These are phyloP conservation scores for Amiota communis DNA, from an alignment of 2,888 invertebrate species.

Conservation along the genomic window DNA sequence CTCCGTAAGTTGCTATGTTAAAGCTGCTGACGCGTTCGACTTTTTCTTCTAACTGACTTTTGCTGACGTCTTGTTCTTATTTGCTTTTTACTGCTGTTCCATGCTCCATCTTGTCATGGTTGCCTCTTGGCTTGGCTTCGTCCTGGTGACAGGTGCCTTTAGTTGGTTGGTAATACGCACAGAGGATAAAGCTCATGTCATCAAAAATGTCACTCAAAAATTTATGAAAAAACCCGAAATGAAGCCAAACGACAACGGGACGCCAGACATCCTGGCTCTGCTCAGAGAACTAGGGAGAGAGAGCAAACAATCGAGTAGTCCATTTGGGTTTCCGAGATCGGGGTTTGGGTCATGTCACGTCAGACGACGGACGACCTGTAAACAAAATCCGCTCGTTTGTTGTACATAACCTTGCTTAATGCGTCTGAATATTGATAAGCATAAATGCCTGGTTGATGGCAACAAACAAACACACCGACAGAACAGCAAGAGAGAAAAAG, in stretches of 20 bases:
- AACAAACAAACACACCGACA: slow-evolving; percentile 21
- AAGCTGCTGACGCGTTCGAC: neutral
- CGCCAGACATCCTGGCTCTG: neutral
- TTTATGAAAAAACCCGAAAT: slow-evolving; percentile 55
- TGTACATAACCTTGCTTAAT: slow-evolving; percentile 60
- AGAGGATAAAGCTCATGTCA: slow-evolving; percentile 62
- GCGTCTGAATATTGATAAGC: slow-evolving; percentile 61
- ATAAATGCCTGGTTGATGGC: slow-evolving; percentile 14
- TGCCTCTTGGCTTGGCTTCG: slow-evolving; percentile 53
- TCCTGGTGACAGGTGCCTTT: slow-evolving; percentile 62
- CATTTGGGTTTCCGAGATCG: neutral
- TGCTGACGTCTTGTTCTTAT: slow-evolving; percentile 25
- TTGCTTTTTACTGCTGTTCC: neutral
- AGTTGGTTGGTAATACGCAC: slow-evolving; percentile 52
- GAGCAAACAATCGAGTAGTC: slow-evolving; percentile 14
- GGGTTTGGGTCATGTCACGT: neutral
- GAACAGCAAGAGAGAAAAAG: slow-evolving; percentile 15
- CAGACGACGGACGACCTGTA: slow-evolving; percentile 9
- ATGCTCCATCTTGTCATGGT: slow-evolving; percentile 56
- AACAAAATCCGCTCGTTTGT: slow-evolving; percentile 28
- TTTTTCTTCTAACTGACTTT: slow-evolving; percentile 3
- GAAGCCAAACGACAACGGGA: slow-evolving; percentile 39
- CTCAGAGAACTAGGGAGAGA: slow-evolving; percentile 24
- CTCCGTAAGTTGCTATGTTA: neutral
- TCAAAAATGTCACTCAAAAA: slow-evolving; percentile 70